Evolutionary conservation across 2,113 vertebrate genomes (phyloP), one percentile per base, ranked within the genome.

Genomic region (Scomber japonicus): DNA sequence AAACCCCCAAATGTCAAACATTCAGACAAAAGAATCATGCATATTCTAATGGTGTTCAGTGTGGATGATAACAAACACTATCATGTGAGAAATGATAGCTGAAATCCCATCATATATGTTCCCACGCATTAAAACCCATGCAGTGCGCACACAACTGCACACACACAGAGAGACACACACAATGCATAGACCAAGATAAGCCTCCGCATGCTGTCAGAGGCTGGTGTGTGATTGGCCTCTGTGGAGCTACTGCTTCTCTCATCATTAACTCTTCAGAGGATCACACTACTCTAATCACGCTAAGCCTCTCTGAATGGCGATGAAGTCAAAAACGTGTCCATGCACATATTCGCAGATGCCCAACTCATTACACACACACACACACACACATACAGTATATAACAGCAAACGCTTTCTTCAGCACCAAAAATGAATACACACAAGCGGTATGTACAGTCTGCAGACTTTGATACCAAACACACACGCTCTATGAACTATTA

Each of bases 231-330:
- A 93, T 93, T 93, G 92, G 91, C 89, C 91, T 93, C 93, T 73
- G 82, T 72, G 91, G 91, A 93, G 91, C 89, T 70, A 84, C 87
- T 82, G 89, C 89, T 88, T 82, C 83, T 85, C 91, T 94, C 92
- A 91, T 93, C 91, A 92, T 94, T 93, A 93, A 93, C 91, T 92
- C 92, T 90, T 93, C 88, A 77, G 91, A 90, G 86, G 88, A 91
- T 90, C 87, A 79, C 83, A 55, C 80, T 35, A 61, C 87, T 87
- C 90, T 94, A 93, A 94, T 94, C 93, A 91, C 76, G 30, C 89
- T 91, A 91, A 94, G 92, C 90, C 87, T 87, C 86, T 84, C 81
- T 82, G 90, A 91, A 92, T 92, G 89, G 79, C 59, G 82, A 92
- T 91, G 90, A 93, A 93, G 87, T 91, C 89, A 82, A 83, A 84